Evolutionary conservation across 2,113 vertebrate species (phyloP), one percentile per base, ranked within the genome.

Genomic region (Microcebus murinus): DNA sequence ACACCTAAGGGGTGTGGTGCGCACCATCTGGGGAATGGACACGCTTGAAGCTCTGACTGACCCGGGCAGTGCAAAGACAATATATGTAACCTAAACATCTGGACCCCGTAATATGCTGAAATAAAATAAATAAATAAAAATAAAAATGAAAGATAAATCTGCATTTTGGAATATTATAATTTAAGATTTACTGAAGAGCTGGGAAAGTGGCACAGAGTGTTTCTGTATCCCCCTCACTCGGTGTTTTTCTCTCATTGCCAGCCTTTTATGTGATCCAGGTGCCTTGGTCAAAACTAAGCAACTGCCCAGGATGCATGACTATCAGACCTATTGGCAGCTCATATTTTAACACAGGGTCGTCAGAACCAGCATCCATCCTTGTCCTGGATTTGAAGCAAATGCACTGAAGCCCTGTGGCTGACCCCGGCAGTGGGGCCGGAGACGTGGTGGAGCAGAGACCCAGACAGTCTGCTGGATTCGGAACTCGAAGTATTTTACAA

Each of bases 241-340:
- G 14, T 3, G 3, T 34, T 50, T 50, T 50, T 50, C 25, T 23
- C 13, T 59, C 14, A 11, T 8, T 42, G 81, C 9, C 39, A 34
- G 39, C 10, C 3, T 57, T 36, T 20, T 57, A 45, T 10, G 1
- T 42, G 11, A 76, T 20, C 1, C 1, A 1, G 23, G 25, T 27
- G 5, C 15, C 1, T 0, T 36, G 7, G 12, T 39, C 25, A 36
- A 31, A 50, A 31, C 55, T 2, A 39, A 87, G 74, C 34, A 55
- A 11, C 1, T 1, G 4, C 17, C 3, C 0, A 20, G 1, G 14
- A 17, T 0, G 1, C 18, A 1, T 45, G 31, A 68, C 10, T 20
- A 6, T 25, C 9, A 34, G n/a, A 52, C 3, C 34, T 12, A 20
- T 57, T 42, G 70, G 45, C 23, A 71, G 5, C n/a, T 8, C 31